Evolutionary conservation across 2,797 vertebrate genomes (phyloP), one percentile per base, ranked within the genome.

Genomic region (Choloepus didactylus): DNA sequence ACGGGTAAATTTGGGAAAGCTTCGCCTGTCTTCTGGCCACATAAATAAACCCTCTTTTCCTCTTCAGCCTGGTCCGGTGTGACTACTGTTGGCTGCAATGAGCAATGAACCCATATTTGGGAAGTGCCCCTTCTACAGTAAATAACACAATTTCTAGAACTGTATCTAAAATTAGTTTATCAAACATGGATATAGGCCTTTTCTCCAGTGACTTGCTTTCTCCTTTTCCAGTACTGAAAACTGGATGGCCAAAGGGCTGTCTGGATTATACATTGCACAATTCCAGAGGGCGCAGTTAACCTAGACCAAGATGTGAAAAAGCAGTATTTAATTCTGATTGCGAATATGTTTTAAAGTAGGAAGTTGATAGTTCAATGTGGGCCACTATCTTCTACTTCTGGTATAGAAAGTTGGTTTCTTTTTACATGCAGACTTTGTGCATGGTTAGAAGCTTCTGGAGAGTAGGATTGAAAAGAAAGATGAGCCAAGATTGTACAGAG

Each of bases 401-500:
- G 19, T 11, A 11, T 69, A 19, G 29, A 23, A 81, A 64, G 46
- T 6, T 76, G n/a, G 2, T 76, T 87, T 75, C 27, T 49, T 88
- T 94, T 59, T 41, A n/a, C 2, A 31, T 25, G 62, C 7, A 46
- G 56, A 77, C 25, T 86, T 83, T 51, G 46, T 62, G 25, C 21
- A 64, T 19, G 56, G 21, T 89, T 92, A 73, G 44, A 79, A 81
- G 8, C 9, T 56, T 88, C 29, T 54, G 6, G 29, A 67, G 2
- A 77, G 23, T 60, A 25, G 15, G 2, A 11, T 44, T 80, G 54
- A 62, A 80, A 91, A 75, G n/a, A 94, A 66, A 51, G 29, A 73
- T 5, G 21, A 92, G 21, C 2, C 19, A 95, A 92, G 31, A 46
- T 38, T 69, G n/a, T 84, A 5, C 4, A 87, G 64, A 95, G 72